Evolutionary conservation across 1,140 invertebrate species (phyloP).

Genomic region (Lepidurus arcticus): DNA sequence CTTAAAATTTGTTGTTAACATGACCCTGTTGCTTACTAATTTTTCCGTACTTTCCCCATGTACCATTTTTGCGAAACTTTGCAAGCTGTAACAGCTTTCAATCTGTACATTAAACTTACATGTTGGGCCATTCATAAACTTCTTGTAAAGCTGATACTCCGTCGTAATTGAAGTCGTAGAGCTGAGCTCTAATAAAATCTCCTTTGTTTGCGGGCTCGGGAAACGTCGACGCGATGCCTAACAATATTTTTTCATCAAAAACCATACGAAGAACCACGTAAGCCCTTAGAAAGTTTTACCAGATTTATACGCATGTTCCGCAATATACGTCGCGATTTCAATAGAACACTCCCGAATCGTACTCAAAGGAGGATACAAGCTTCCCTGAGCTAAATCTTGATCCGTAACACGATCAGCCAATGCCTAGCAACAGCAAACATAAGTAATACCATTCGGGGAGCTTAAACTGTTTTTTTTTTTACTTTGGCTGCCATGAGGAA

Average conservation of each 20-base stretch:
- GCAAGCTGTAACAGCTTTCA: too few relatives aligned
- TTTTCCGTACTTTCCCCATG: too few relatives aligned
- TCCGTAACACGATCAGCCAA: conserved; percentile 77
- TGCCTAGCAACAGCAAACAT: conserved; percentile 50
- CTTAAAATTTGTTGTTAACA: too few relatives aligned
- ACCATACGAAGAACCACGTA: conserved; percentile 2
- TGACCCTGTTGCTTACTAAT: too few relatives aligned
- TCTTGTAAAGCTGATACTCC: conserved; percentile 56
- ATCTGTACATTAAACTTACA: background rate
- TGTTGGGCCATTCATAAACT: conserved; percentile 57
- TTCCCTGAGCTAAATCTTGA: conserved; percentile 74
- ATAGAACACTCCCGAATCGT: conserved; percentile 82
- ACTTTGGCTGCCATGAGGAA: conserved; percentile 84
- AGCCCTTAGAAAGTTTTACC: conserved; percentile 48
- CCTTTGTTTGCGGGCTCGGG: conserved; percentile 69
- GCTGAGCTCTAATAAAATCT: conserved; percentile 70
- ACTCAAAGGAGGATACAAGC: conserved; percentile 88
- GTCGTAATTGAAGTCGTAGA: conserved; percentile 66
- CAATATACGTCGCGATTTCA: conserved; percentile 75
- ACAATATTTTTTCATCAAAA: conserved; percentile 38
- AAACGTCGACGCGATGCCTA: conserved; percentile 65
- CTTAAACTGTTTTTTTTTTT: conserved; percentile 26
- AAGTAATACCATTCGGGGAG: background rate
- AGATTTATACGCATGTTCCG: conserved; percentile 80
- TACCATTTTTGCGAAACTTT: too few relatives aligned